Evolutionary conservation across 2,113 vertebrate species (phyloP).

Genomic region (Indri indri): DNA sequence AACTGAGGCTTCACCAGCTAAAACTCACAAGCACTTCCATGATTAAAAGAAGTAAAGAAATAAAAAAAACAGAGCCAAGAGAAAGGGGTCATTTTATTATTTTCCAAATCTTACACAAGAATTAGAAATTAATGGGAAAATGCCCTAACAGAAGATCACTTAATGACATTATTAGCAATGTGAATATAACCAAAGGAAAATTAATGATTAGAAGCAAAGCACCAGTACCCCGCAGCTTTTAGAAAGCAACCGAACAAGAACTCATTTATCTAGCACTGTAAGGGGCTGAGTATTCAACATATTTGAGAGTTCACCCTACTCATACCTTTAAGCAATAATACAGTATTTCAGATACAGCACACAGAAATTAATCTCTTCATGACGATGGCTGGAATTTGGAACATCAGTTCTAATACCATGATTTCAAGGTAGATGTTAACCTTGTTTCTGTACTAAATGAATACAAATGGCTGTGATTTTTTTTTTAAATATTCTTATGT

Average conservation of each 20-base stretch:
- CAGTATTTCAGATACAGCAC: background rate
- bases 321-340: conserved; percentile 44
- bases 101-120: conserved; percentile 35
- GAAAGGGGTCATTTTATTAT: conserved; percentile 17
- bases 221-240: conserved; percentile 14
- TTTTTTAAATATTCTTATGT: background rate
- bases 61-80: background rate
- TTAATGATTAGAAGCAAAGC: conserved; percentile 42
- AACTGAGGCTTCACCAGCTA: background rate
- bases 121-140: conserved; percentile 62
- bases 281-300: background rate
- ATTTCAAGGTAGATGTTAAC: background rate
- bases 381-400: background rate
- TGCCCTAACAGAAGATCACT: background rate
- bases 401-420: background rate
- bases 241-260: conserved; percentile 33
- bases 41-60: conserved; percentile 21
- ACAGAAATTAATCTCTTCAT: background rate
- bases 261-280: conserved; percentile 4
- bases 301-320: background rate
- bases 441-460: background rate
- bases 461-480: background rate
- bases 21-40: background rate
- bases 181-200: conserved; percentile 49
- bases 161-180: conserved; percentile 47